Base-by-base conservation (phyloP, 2,113 vertebrate genomes). In the Ceyx cyanopectus region DNA sequence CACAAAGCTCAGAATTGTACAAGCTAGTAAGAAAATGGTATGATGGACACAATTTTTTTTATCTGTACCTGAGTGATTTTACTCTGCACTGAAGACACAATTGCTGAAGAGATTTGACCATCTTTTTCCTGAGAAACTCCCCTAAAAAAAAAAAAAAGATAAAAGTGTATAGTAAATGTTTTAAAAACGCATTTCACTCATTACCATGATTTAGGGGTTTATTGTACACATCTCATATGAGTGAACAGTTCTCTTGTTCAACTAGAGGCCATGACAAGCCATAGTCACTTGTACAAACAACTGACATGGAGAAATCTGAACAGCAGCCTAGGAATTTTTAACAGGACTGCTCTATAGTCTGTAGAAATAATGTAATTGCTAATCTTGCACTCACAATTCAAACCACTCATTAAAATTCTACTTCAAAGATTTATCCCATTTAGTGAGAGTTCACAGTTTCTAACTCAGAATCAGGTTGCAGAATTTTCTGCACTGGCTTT, bases 51-150 rank as follows among this genome's bases (percentile, higher is more conserved):
- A 34, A 62, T 60, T 23, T 26, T 23, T 16, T 50, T 20, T 37
- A 10, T 9, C 67, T n/a, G 76, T 98, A 99, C 99, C 99, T 99
- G 99, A 99, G 99, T 99, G 97, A 99, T 99, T 98, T 99, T 99
- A 96, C 98, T 98, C 97, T 99, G 99, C 91, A 99, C 99, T 6
- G 99, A 99, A 22, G 99, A 99, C 22, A 99, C 98, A 54, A 99
- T 99, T 58, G 99, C 98, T 37, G 99, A 99, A 37, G 99, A 98
- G 96, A 99, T 98, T 85, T 98, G 98, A 82, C 98, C 99, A 74
- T 99, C 99, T 96, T 99, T 99, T 97, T 99, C 99, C 98, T 98
- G 99, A 98, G 99, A 99, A 60, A 98, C 97, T 48, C 98, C 99
- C 98, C 99, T 99, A 73, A 54, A 95, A 79, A 66, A 72, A 56